Evolutionary conservation across 2,888 invertebrate genomes (phyloP), one percentile per base, ranked within the genome.

Genomic region (Unio pictorum): DNA sequence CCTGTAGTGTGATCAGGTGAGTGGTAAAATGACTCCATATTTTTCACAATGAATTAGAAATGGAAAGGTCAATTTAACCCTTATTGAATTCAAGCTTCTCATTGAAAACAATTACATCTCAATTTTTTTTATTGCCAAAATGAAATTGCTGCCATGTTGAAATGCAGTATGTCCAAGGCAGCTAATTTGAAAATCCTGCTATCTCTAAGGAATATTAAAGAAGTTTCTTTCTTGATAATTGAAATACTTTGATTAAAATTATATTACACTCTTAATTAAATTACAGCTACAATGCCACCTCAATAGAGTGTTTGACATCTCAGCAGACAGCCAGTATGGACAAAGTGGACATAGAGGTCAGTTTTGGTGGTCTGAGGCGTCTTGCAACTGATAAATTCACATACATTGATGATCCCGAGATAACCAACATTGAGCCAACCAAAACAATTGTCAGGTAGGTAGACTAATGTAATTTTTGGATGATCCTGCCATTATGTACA

Each of bases 401-500:
- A 1, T 97, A 97, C 90, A 95, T 95, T 11, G 94, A 95, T 74
- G 96, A 97, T 91, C 97, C 97, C 0, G 93, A 94, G 26, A 95
- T 97, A 74, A 94, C 94, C 78, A 94, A 94, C 68, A 95, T 96
- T 0, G 95, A 95, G 87, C 96, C 96, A 45, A 96, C 76, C 61
- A 81, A 78, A 64, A 83, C 82, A 28, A 85, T 85, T 45, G 67
- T 85, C 11, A 87, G 86, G 85, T 85, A 69, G 57, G 61, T 20
- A 18, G 8, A 28, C n/a, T n/a, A 45, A 45, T 45, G 45, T 45
- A 45, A 45, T 45, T 11, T 45, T 45, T 45, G 8, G 11, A 45
- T 45, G 45, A 45, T 15, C 15, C 45, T 45, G 45, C 45, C 45
- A 45, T 45, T 15, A 15, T 45, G 15, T 45, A 4, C 15, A 15